Percentiles rank a stretch among this genome's conserved stretches.
phyloP scores from a whole-genome alignment of 1,140 invertebrate species.

The Drosophila sucinea region DNA sequence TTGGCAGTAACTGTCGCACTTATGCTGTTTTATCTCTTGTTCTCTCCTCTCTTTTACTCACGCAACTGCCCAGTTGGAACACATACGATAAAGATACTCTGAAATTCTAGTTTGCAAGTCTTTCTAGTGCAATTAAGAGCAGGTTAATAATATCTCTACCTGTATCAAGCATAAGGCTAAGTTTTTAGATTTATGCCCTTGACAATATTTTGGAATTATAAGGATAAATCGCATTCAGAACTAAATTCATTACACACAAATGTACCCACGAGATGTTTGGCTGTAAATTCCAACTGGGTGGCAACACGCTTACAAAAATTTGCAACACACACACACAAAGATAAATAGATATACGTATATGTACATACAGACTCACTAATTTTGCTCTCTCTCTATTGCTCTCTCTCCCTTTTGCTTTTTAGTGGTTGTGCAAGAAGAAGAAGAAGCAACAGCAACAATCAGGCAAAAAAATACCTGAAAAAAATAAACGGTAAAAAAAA shows the following conservation, averaged over 20 bases:
- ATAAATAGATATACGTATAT: conserved; percentile 5
- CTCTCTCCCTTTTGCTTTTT: conserved; percentile 70
- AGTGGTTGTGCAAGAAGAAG: conserved; percentile 69
- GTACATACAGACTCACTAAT: conserved; percentile 49
- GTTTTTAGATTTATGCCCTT: too few relatives aligned
- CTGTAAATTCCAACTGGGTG: conserved; percentile 4
- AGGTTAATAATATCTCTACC: too few relatives aligned
- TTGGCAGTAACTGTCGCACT: conserved; percentile 65
- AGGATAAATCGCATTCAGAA: too few relatives aligned
- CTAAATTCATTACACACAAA: neutral
- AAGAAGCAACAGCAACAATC: conserved; percentile 74
- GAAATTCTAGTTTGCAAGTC: neutral
- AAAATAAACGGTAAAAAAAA: conserved; percentile 82
- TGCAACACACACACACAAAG: conserved; percentile 58
- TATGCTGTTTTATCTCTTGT: conserved; percentile 68
- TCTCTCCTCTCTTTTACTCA: conserved; percentile 62
- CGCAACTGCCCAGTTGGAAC: conserved; percentile 51
- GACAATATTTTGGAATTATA: neutral
- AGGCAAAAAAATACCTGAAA: conserved; percentile 79
- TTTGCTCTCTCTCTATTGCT: conserved; percentile 59
- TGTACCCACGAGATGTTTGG: neutral
- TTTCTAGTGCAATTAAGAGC: too few relatives aligned
- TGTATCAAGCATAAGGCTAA: too few relatives aligned
- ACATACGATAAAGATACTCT: neutral
- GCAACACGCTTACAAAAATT: conserved; percentile 49